These are phyloP conservation scores for Psittacula echo DNA, from an alignment of 2,797 vertebrate species.

Conservation along the genomic window DNA sequence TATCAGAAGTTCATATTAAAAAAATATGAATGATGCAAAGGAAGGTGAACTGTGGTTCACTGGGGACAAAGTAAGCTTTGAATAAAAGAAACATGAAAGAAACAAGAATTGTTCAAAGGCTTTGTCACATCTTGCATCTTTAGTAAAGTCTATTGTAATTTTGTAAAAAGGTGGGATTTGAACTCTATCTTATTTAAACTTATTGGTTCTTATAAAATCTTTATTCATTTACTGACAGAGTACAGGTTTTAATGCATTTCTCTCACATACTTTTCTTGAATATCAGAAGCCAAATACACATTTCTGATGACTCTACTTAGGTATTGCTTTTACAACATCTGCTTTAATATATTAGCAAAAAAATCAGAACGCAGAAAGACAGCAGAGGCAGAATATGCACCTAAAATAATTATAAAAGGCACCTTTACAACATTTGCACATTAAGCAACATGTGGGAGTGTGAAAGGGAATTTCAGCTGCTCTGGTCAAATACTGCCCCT, in stretches of 20 bases:
- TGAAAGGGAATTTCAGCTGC: conserved; percentile 2
- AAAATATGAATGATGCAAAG: not conserved
- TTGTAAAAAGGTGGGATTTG: not conserved
- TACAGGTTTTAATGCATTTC: not conserved
- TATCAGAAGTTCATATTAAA: not conserved
- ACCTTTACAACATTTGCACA: not conserved
- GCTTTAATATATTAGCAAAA: not conserved
- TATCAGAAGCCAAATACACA: not conserved
- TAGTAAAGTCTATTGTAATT: not conserved
- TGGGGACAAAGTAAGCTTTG: not conserved
- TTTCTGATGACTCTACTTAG: conserved; percentile 24
- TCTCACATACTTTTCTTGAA: not conserved
- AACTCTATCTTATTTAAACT: not conserved
- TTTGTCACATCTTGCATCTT: not conserved
- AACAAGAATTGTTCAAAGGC: not conserved
- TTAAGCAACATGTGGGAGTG: not conserved
- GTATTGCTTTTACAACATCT: not conserved
- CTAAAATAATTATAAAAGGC: not conserved
- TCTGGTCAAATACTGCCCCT: conserved; percentile 3
- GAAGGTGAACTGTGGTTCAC: not conserved
- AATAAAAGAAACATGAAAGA: not conserved
- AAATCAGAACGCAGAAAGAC: not conserved
- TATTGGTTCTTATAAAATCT: not conserved
- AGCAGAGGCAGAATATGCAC: conserved; percentile 52
- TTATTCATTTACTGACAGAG: not conserved